Evolutionary conservation across 2,797 vertebrate species (phyloP), one percentile per base, ranked within the genome.

Genomic region (Poeciliopsis infans): DNA sequence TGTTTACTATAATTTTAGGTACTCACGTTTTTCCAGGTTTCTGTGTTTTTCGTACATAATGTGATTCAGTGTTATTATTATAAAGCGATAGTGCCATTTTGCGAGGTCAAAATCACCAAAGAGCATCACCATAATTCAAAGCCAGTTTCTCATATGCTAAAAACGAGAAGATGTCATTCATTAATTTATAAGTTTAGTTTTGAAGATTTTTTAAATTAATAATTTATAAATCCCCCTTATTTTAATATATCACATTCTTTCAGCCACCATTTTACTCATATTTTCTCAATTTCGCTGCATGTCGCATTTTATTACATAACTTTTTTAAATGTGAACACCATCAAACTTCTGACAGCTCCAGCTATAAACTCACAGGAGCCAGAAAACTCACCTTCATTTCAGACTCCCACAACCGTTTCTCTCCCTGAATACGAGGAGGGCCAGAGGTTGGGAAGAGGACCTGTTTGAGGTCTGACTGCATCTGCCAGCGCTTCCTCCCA

Each of bases 401-500:
- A 74, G 76, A 89, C 86, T 88, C 86, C 73, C 70, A 71, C 79
- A 84, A 86, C 74, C 79, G 72, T 78, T 83, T 87, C 68, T 78
- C 74, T 89, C 72, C 81, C 68, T 85, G 85, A 75, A 68, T 85
- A 84, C 80, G 72, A 85, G 39, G 78, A 53, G 83, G 89, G 91
- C 88, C 90, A 94, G 91, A 88, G 91, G 91, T 92, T 86, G 90
- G 76, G 86, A 83, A 86, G 86, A 89, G 80, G 89, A 89, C 85
- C 91, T 91, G 91, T 94, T 92, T 86, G 84, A 92, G 87, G 85
- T 94, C 90, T 80, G 86, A 85, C 89, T 92, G 88, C 91, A 86
- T 91, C 93, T 93, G 90, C 92, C 91, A 92, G 84, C 89, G 86
- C 87, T 85, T 90, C 91, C 93, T 92, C 90, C 92, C 91, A 91